A percentile compares a stretch with the other conserved stretches of the same genome.
Conservation (phyloP, 1,140 invertebrate genomes). For the Pinna nobilis region DNA sequence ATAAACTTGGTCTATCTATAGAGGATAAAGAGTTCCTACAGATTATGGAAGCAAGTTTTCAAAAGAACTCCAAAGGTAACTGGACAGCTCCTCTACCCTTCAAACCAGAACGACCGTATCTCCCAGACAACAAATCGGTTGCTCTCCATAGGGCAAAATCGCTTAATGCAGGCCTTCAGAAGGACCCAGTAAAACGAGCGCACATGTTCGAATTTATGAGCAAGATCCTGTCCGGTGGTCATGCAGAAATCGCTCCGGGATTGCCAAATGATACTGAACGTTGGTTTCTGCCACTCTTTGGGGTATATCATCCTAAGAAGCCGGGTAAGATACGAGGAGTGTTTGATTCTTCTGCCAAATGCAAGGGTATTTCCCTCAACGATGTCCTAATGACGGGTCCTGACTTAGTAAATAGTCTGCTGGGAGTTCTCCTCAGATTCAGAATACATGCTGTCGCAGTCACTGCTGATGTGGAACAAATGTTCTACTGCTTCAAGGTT, state of each 20-base stretch:
- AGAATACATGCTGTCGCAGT: slow-evolving; percentile 27
- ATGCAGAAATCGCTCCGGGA: slow-evolving; percentile 34
- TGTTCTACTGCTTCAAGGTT: slow-evolving; percentile 22
- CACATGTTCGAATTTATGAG: slow-evolving; percentile 40
- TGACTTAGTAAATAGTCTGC: slow-evolving; percentile 11
- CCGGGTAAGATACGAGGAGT: slow-evolving; percentile 31
- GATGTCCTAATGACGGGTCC: slow-evolving; percentile 2
- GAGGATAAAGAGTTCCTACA: slow-evolving; percentile 9
- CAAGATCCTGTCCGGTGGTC: slow-evolving; percentile 16
- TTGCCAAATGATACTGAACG: neutral
- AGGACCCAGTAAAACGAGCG: slow-evolving; percentile 25
- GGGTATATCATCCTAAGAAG: slow-evolving; percentile 41
- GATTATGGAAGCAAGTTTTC: neutral
- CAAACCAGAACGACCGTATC: neutral
- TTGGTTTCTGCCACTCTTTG: slow-evolving; percentile 47
- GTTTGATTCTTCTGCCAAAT: slow-evolving; percentile 8
- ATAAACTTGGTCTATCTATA: neutral
- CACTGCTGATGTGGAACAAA: slow-evolving; percentile 26
- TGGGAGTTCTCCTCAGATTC: slow-evolving; percentile 10
- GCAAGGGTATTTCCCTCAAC: slow-evolving; percentile 8
- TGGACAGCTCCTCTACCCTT: slow-evolving; percentile 39
- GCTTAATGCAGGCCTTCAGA: slow-evolving; percentile 15
- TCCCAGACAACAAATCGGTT: slow-evolving; percentile 23
- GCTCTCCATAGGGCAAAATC: slow-evolving; percentile 13
- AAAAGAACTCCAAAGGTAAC: slow-evolving; percentile 3